These are phyloP conservation scores for Spilosoma lubricipeda DNA, from an alignment of 2,888 invertebrate species.

Conservation along the genomic window DNA sequence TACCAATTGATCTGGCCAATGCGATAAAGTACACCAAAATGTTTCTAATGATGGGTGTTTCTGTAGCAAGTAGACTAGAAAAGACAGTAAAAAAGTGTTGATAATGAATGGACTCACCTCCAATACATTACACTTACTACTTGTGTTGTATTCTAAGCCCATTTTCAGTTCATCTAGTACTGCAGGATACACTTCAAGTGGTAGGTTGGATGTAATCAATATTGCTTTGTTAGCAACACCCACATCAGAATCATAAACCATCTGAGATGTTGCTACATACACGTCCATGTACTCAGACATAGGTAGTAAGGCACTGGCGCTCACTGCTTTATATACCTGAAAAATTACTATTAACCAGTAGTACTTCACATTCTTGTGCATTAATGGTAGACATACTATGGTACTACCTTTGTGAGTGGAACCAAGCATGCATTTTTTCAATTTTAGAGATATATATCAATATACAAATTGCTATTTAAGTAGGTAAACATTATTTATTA, in stretches of 20 bases:
- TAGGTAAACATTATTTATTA: no score
- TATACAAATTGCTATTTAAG: no score
- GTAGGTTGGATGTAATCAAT: slow-evolving; percentile 83
- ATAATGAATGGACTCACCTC: slow-evolving; percentile 79
- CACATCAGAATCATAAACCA: slow-evolving; percentile 87
- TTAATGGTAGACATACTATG: background rate
- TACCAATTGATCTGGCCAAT: no score
- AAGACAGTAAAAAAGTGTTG: background rate
- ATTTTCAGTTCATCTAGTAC: slow-evolving; percentile 86
- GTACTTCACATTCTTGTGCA: background rate
- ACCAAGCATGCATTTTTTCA: background rate
- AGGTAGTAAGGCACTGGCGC: slow-evolving; percentile 65
- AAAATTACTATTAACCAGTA: slow-evolving; percentile 30
- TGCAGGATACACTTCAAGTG: slow-evolving; percentile 82
- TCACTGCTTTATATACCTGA: slow-evolving; percentile 74
- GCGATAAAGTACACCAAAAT: no score
- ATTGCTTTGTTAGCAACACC: slow-evolving; percentile 87
- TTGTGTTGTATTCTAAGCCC: slow-evolving; percentile 85
- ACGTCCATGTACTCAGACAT: slow-evolving; percentile 82
- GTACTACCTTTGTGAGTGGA: background rate
- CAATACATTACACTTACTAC: slow-evolving; percentile 89
- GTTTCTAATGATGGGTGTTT: no score
- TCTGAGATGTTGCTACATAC: slow-evolving; percentile 84
- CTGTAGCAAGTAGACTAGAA: no score
- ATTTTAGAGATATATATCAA: background rate